Base-by-base conservation (phyloP, 92 coral and sea anemone species). In the Epizoanthus illoricatus region DNA sequence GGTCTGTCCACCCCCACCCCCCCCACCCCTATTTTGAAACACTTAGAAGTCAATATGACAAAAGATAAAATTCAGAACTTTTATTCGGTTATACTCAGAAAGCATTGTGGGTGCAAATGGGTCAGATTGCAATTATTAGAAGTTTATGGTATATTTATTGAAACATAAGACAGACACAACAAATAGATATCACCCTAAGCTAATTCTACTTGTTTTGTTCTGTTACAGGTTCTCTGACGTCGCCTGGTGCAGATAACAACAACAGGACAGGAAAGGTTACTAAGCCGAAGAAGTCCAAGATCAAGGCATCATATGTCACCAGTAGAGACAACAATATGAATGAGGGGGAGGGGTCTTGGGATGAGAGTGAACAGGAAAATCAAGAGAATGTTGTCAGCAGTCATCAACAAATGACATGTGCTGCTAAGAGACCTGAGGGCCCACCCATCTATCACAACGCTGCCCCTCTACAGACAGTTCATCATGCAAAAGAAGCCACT, bases 231-330 rank as follows among this genome's bases (percentile, higher is more conserved):
- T 84, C 91, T 56, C 79, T 90, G 63, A 78, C 91, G 21, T 60
- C 79, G 4, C 89, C 81, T 73, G 87, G 87, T 19, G 63, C 86
- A 24, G 84, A 80, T 24, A 49, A 13, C 71, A 67, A 83, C 17
- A 49, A 41, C 74, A 67, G 68, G 18, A 52, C 80, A 24, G 59
- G 75, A 63, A 76, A 87, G 75, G 39, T 79, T 73, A 59, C 70
- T 13, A 88, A 85, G 56, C 84, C 70, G 9, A 81, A 81, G 12
- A 76, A 65, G 39, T 74, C 86, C 68, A 90, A 84, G 65, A 80
- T 88, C 16, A 92, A 92, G 81, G 49, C 81, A 17, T 74, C 92
- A 18, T 92, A 92, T 69, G 12, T 92, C 36, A 75, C 85, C 54
- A 52, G 42, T 63, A 21, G 75, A 58, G 40, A 58, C 16, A 52